A percentile compares a stretch with the other conserved stretches of the same genome.
Conservation (phyloP, 2,797 vertebrate species). For the Neoniphon sammara region DNA sequence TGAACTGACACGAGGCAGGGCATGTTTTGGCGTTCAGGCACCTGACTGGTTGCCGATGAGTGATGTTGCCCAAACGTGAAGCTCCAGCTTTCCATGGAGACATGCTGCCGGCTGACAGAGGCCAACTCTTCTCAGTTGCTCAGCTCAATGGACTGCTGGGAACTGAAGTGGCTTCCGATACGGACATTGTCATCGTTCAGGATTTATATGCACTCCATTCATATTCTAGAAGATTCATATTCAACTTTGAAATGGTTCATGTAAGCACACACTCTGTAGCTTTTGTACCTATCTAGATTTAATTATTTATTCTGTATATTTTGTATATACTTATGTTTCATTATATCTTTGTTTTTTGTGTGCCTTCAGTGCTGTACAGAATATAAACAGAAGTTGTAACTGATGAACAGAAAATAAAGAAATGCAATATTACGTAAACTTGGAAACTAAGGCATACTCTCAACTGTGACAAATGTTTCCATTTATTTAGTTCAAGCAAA, state of each 20-base stretch:
- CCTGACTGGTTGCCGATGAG: conserved; percentile 18
- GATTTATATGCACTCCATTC: conserved; percentile 39
- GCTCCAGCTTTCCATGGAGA: conserved; percentile 11
- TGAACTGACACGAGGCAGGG: conserved; percentile 14
- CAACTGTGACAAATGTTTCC: conserved; percentile 2
- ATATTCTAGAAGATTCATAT: conserved; percentile 37
- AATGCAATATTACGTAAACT: conserved; percentile 64
- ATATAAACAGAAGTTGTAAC: conserved; percentile 81
- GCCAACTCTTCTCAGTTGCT: conserved; percentile 25
- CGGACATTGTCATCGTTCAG: conserved; percentile 44
- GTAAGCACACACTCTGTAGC: conserved; percentile 83
- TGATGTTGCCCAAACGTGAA: neutral
- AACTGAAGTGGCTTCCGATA: conserved; percentile 31
- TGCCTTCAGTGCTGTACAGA: conserved; percentile 91
- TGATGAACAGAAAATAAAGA: conserved; percentile 82
- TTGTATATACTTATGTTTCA: conserved; percentile 91
- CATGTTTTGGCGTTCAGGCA: conserved; percentile 34
- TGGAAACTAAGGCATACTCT: neutral
- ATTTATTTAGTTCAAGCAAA: conserved; percentile 11
- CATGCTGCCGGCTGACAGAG: conserved; percentile 26
- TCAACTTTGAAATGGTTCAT: conserved; percentile 73
- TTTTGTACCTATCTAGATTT: conserved; percentile 87
- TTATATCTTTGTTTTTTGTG: conserved; percentile 83
- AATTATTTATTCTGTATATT: conserved; percentile 99
- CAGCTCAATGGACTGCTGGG: conserved; percentile 39